Conservation (phyloP, 2,113 vertebrate species). For the Syngnathoides biaculeatus region DNA sequence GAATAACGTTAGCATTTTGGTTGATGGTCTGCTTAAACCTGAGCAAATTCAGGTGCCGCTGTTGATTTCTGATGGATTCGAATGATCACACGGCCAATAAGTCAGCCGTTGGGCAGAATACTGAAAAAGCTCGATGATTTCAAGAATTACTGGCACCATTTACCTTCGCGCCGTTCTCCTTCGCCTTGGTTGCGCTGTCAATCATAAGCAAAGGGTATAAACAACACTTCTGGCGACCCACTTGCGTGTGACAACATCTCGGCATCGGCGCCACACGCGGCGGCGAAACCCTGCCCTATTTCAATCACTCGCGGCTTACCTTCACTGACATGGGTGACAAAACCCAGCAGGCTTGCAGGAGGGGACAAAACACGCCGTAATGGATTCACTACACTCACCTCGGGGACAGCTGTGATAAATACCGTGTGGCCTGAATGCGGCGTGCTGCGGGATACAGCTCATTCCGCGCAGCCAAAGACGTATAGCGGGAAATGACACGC, state of each 20-base stretch:
- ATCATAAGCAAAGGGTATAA: slow-evolving; percentile 21
- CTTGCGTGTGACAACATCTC: slow-evolving; percentile 23
- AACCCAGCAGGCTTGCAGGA: slow-evolving; percentile 21
- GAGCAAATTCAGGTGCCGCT: too few species aligned
- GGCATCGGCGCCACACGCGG: slow-evolving; percentile 9
- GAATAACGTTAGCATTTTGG: too few species aligned
- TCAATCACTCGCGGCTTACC: slow-evolving; percentile 19
- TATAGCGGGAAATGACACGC: slow-evolving; percentile 27
- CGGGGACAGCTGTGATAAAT: slow-evolving; percentile 31
- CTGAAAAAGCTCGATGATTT: neutral
- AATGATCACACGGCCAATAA: too few species aligned
- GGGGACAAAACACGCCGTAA: slow-evolving; percentile 29
- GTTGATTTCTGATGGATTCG: too few species aligned
- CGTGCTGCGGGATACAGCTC: slow-evolving; percentile 22
- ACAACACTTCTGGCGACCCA: slow-evolving; percentile 4
- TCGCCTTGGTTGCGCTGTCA: slow-evolving; percentile 14
- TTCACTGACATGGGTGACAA: slow-evolving; percentile 28
- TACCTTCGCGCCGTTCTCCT: neutral
- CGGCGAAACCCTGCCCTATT: slow-evolving; percentile 24
- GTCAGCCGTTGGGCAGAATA: neutral
- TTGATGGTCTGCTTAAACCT: too few species aligned
- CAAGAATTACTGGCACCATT: neutral
- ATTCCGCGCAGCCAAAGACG: slow-evolving; percentile 24
- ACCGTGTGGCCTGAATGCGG: slow-evolving; percentile 5
- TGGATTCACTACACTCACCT: slow-evolving; percentile 18